Percentiles rank a stretch among this genome's conserved stretches.
Conservation (phyloP, 1,140 invertebrate species). For the Solen grandis region DNA sequence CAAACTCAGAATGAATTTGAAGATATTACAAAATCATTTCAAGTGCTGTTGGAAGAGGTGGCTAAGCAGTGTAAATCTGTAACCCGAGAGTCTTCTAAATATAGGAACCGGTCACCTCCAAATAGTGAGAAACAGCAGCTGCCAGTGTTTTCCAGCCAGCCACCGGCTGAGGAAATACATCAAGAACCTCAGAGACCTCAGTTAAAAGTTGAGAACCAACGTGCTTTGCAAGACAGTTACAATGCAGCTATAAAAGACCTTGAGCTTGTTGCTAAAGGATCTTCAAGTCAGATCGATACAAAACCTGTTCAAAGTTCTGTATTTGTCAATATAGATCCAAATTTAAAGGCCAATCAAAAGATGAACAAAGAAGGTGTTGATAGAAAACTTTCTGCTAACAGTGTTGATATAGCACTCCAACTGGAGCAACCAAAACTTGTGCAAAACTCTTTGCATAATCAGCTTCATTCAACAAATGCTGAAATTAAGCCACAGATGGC, state of each 20-base stretch:
- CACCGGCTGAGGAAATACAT: slow-evolving; percentile 53
- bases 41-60: slow-evolving; percentile 74
- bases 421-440: no score
- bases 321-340: slow-evolving; percentile 42
- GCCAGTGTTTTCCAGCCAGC: slow-evolving; percentile 55
- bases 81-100: neutral
- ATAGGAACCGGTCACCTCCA: neutral
- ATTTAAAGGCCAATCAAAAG: slow-evolving; percentile 4
- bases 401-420: no score
- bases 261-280: slow-evolving; percentile 37
- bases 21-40: slow-evolving; percentile 74
- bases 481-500: no score
- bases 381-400: neutral
- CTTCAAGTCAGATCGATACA: neutral
- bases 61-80: slow-evolving; percentile 49
- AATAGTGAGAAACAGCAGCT: slow-evolving; percentile 5
- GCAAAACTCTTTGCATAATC: no score
- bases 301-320: slow-evolving; percentile 35
- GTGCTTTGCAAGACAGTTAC: slow-evolving; percentile 28
- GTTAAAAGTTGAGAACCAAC: slow-evolving; percentile 20
- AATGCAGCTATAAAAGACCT: slow-evolving; percentile 49
- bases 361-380: neutral
- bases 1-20: slow-evolving; percentile 75
- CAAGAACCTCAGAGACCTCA: slow-evolving; percentile 48
- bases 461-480: no score